These are phyloP conservation scores for Heliconius eleuchia DNA, from an alignment of 1,140 invertebrate species.

Conservation along the genomic window DNA sequence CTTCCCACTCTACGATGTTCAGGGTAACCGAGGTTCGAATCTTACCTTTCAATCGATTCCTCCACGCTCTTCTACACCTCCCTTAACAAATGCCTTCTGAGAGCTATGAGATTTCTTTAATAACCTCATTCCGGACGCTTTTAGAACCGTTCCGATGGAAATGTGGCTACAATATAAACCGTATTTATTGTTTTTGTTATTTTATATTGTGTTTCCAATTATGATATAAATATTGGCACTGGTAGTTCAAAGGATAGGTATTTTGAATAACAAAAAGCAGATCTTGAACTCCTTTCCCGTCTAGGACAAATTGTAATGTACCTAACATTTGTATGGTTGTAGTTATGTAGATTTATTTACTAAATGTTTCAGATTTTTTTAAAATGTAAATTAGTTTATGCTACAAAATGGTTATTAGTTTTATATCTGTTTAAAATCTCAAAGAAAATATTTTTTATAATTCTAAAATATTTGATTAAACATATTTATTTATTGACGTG, in stretches of 20 bases:
- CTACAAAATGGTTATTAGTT: no score
- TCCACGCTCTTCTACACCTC: neutral
- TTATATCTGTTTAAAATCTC: no score
- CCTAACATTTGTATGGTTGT: no score
- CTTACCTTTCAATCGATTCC: neutral
- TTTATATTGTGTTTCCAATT: neutral
- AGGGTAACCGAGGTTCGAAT: neutral
- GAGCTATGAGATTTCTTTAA: constrained; percentile 49
- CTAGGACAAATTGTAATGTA: neutral
- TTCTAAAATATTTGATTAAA: no score
- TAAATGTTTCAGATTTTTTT: no score
- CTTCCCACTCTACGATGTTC: neutral
- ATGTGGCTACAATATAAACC: neutral
- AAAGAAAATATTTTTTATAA: no score
- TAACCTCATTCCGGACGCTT: constrained; percentile 50
- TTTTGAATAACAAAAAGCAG: neutral
- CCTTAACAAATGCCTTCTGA: constrained; percentile 16
- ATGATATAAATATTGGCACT: neutral
- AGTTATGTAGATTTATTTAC: no score
- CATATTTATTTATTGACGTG: no score
- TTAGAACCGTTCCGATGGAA: constrained; percentile 36
- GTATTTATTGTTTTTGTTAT: neutral
- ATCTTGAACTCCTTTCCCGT: neutral
- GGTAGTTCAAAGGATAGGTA: neutral
- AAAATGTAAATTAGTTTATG: no score